These are phyloP conservation scores for Dolichopus griseipennis DNA, from an alignment of 2,888 invertebrate genomes.

Conservation along the genomic window DNA sequence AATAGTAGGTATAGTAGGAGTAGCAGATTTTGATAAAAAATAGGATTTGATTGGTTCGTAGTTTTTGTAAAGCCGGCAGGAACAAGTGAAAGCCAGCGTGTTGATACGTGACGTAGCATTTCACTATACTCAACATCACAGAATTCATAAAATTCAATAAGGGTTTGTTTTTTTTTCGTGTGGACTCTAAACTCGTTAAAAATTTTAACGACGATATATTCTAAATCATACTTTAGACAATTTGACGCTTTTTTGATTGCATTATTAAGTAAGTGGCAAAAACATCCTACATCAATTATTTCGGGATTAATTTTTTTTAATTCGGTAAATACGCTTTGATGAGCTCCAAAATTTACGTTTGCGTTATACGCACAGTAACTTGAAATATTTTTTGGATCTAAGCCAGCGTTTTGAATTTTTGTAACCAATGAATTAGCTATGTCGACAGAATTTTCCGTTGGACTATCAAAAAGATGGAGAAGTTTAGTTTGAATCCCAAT, in stretches of 20 bases:
- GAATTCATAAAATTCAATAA: too few relatives aligned
- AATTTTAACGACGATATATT: conserved; percentile 10
- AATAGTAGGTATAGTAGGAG: conserved; percentile 10
- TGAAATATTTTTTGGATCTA: too few relatives aligned
- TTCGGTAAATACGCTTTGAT: too few relatives aligned
- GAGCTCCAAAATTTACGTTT: too few relatives aligned
- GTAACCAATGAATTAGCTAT: not conserved
- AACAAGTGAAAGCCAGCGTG: too few relatives aligned
- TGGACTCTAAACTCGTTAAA: conserved; percentile 10
- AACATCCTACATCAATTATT: conserved; percentile 7
- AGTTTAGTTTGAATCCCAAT: too few relatives aligned
- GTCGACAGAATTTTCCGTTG: too few relatives aligned
- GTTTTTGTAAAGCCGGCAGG: too few relatives aligned
- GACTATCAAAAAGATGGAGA: too few relatives aligned
- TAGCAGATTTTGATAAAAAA: not conserved
- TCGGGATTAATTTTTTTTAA: too few relatives aligned
- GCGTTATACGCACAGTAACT: too few relatives aligned
- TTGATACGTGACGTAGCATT: conserved; percentile 4
- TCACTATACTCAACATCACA: conserved; percentile 9
- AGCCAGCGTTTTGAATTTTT: conserved; percentile 10
- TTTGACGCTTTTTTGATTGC: conserved; percentile 9
- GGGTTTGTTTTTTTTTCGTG: conserved; percentile 9
- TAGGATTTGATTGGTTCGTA: too few relatives aligned
- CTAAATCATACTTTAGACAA: conserved; percentile 9
- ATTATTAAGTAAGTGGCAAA: not conserved